Conservation (phyloP, 2,113 vertebrate species). For the Entelurus aequoreus region DNA sequence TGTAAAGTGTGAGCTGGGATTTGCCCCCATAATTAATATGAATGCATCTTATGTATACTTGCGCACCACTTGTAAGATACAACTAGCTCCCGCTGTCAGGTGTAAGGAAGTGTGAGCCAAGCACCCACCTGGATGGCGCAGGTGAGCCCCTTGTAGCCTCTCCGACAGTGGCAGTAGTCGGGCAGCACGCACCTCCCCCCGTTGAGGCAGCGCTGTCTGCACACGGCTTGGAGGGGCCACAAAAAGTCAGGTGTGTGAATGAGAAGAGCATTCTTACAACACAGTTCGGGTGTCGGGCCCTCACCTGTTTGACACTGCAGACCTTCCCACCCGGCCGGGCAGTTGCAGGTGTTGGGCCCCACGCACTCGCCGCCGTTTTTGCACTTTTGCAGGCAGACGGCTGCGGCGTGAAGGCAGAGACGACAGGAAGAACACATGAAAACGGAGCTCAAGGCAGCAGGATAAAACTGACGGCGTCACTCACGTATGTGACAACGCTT, state of each 20-base stretch:
- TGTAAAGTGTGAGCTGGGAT: no score
- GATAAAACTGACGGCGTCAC: neutral
- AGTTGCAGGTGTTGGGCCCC: conserved; percentile 78
- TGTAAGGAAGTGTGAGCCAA: no score
- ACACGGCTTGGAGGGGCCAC: conserved; percentile 73
- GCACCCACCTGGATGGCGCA: conserved; percentile 74
- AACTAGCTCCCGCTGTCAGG: no score
- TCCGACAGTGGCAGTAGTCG: conserved; percentile 78
- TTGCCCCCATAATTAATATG: no score
- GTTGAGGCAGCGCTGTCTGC: conserved; percentile 77
- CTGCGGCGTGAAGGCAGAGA: conserved; percentile 50
- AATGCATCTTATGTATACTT: no score
- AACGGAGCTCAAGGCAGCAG: no score
- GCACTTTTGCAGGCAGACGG: conserved; percentile 86
- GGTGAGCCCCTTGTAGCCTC: conserved; percentile 74
- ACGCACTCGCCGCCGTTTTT: conserved; percentile 84
- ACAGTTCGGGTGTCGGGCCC: conserved; percentile 29
- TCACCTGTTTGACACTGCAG: conserved; percentile 82
- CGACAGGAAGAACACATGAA: neutral
- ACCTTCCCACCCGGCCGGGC: conserved; percentile 80
- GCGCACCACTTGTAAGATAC: no score
- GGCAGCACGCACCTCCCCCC: conserved; percentile 80
- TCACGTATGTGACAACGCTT: conserved; percentile 77
- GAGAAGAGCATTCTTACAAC: no score
- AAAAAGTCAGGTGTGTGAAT: neutral